Evolutionary conservation across 1,140 invertebrate genomes (phyloP).

Genomic region (Laupala kohalensis): DNA sequence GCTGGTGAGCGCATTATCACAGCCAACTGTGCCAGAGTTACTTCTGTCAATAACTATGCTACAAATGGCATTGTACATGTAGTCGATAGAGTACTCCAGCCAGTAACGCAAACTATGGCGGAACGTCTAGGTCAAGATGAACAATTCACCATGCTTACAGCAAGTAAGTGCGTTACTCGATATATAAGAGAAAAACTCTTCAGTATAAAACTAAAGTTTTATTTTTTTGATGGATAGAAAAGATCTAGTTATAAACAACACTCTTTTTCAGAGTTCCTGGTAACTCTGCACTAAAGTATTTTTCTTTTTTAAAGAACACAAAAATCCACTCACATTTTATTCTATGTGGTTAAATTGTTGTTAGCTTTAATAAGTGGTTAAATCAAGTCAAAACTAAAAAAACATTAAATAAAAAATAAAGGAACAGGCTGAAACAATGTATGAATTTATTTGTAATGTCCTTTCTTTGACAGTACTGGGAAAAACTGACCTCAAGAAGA

Average conservation of each 20-base stretch:
- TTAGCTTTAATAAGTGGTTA: neutral
- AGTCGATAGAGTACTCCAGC: constrained; percentile 33
- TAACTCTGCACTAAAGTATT: too few relatives aligned
- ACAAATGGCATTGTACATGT: constrained; percentile 40
- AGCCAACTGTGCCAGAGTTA: constrained; percentile 37
- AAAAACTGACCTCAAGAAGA: constrained; percentile 25
- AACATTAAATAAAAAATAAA: too few relatives aligned
- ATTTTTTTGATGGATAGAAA: too few relatives aligned
- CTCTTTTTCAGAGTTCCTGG: too few relatives aligned
- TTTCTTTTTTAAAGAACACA: neutral
- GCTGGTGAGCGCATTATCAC: constrained; percentile 31
- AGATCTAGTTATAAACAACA: too few relatives aligned
- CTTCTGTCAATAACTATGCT: constrained; percentile 29
- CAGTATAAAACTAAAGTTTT: too few relatives aligned
- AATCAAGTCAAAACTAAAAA: neutral
- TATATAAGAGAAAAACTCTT: too few relatives aligned
- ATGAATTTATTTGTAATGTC: too few relatives aligned
- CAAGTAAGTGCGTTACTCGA: constrained; percentile 31
- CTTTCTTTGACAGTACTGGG: constrained; percentile 28
- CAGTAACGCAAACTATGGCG: constrained; percentile 31
- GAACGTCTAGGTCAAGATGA: constrained; percentile 33
- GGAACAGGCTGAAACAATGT: too few relatives aligned
- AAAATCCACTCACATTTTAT: neutral
- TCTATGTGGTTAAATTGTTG: neutral
- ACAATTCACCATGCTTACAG: constrained; percentile 34